Evolutionary conservation across 2,797 vertebrate genomes (phyloP), one percentile per base, ranked within the genome.

Genomic region (Danio albolineatus): DNA sequence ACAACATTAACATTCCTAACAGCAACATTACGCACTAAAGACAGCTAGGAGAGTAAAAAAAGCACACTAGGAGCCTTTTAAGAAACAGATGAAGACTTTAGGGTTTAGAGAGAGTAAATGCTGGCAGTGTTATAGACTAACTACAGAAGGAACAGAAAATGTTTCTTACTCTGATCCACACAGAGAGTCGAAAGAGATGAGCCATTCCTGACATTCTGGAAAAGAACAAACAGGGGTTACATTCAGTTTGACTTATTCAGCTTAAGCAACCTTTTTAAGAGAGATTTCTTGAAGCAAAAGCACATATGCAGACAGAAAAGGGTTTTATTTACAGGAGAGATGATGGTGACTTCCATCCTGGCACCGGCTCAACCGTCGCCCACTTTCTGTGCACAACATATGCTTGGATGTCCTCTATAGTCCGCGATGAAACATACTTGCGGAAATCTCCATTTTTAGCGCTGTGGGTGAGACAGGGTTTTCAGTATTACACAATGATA

Each of bases 301-400:
- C 21, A 62, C 13, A 16, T 64, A 38, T n/a, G 28, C 21, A 62
- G 46, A 64, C 5, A 39, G 28, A 19, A 64, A n/a, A 41, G 28
- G 16, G 43, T 13, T 36, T 64, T 56, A n/a, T 80, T 94, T 96
- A 95, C 95, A 92, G 85, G 85, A 96, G 81, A 80, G 95, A 96
- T 79, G 95, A 94, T 0, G 95, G 95, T 12, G 95, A 95, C 59
- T 95, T 96, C 95, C 95, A 96, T 82, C 93, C 93, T 60, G 94
- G 92, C 46, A 96, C 86, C 54, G 95, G 95, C 59, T 96, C 95
- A 78, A 96, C 93, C 67, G 90, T 87, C 82, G 94, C 91, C 95
- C 95, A 96, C 76, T 95, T 96, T 81, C 89, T 92, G 83, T 95
- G 91, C 4, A 87, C 78, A 80, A 96, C 87, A 53, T 95, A 96